Evolutionary conservation across 2,888 invertebrate genomes (phyloP).

Genomic region (Diarsia rubi): DNA sequence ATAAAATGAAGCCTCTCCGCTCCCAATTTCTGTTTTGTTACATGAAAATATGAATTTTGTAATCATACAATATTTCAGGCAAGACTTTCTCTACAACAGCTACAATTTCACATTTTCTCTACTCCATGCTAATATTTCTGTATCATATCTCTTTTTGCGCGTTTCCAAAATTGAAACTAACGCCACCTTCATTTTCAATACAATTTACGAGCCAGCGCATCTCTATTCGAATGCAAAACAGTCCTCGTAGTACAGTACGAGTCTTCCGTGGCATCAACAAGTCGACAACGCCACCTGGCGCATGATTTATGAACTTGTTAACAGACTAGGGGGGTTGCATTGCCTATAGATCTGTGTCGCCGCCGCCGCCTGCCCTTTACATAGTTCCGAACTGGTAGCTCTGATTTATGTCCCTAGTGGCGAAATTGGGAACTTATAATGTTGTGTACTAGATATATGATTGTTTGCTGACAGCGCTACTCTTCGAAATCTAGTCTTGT

Average conservation of each 20-base stretch:
- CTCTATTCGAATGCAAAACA: background rate
- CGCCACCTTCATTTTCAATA: background rate
- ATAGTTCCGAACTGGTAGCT: background rate
- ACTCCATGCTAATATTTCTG: background rate
- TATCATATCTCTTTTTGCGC: background rate
- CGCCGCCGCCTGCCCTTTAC: background rate
- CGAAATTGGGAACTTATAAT: background rate
- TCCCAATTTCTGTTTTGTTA: background rate
- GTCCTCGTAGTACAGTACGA: background rate
- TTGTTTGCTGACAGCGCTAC: background rate
- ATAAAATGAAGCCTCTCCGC: background rate
- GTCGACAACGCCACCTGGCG: conserved; percentile 6
- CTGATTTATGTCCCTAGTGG: background rate
- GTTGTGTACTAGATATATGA: background rate
- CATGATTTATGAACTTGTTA: conserved; percentile 8
- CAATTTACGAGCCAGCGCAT: background rate
- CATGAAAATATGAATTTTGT: background rate
- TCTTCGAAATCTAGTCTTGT: background rate
- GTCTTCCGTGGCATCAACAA: background rate
- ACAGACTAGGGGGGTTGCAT: conserved; percentile 8
- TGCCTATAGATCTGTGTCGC: no score
- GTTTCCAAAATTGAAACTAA: background rate
- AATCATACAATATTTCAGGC: background rate
- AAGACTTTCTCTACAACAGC: background rate
- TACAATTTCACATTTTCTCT: background rate